Conservation (phyloP, 2,113 vertebrate species). For the Fregata magnificens region DNA sequence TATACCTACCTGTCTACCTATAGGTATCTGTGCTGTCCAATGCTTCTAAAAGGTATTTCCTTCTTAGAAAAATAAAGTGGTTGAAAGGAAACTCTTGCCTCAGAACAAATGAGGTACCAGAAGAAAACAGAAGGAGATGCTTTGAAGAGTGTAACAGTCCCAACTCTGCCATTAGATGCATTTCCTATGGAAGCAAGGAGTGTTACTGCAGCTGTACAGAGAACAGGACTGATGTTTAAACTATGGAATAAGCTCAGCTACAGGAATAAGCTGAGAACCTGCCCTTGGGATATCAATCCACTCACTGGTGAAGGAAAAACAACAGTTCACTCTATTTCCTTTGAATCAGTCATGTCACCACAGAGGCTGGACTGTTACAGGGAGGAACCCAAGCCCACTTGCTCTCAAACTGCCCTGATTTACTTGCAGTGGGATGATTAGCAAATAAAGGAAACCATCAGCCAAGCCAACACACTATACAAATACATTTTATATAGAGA, state of each 20-base stretch:
- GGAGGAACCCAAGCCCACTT: background rate
- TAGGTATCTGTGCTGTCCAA: background rate
- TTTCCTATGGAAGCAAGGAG: background rate
- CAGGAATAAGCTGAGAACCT: background rate
- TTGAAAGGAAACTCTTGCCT: background rate
- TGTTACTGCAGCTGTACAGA: background rate
- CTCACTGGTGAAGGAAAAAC: background rate
- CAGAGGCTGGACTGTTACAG: background rate
- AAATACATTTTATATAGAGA: slow-evolving; percentile 67
- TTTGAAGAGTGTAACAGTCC: background rate
- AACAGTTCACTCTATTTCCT: background rate
- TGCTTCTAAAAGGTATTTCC: background rate
- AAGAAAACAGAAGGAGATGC: background rate
- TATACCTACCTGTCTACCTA: background rate
- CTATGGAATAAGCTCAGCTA: no score
- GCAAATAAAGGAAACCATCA: background rate
- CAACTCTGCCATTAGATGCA: background rate
- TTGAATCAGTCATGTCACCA: background rate
- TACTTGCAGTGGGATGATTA: background rate
- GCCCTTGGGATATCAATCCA: background rate
- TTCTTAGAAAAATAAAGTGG: background rate
- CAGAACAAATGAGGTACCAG: background rate
- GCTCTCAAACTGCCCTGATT: background rate
- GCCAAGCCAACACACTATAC: slow-evolving; percentile 25
- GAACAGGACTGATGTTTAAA: background rate